These are phyloP conservation scores for Calephelis virginiensis DNA, from an alignment of 1,140 invertebrate species.

Conservation along the genomic window DNA sequence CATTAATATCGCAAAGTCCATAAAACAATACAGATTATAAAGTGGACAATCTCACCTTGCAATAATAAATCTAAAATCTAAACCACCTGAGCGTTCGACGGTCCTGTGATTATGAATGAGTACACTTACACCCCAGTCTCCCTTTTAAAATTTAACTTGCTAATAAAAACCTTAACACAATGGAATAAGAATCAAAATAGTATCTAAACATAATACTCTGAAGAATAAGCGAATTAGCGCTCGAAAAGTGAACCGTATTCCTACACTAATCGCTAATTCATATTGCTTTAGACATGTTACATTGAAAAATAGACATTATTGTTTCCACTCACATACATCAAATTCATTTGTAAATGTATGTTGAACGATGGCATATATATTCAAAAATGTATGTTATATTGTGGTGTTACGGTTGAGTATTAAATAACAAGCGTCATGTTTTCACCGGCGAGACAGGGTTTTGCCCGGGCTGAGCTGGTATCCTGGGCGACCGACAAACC, in stretches of 20 bases:
- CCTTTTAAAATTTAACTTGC: constrained; percentile 2
- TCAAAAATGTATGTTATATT: constrained; percentile 21
- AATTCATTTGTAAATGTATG: constrained; percentile 21
- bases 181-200: constrained; percentile 27
- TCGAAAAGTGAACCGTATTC: constrained; percentile 62
- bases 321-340: background rate
- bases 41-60: constrained; percentile 46
- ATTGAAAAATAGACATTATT: constrained; percentile 26
- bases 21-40: constrained; percentile 60
- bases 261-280: constrained; percentile 61
- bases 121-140: constrained; percentile 16
- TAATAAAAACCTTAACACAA: constrained; percentile 19
- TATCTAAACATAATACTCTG: constrained; percentile 31
- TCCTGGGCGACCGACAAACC: constrained; percentile 54
- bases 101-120: constrained; percentile 63
- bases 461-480: constrained; percentile 59
- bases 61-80: constrained; percentile 64
- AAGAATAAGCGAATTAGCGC: constrained; percentile 63
- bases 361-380: constrained; percentile 7
- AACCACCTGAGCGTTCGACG: constrained; percentile 68
- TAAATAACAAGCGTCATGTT: constrained; percentile 37
- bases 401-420: constrained; percentile 34
- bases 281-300: constrained; percentile 29
- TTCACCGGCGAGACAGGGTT: constrained; percentile 42
- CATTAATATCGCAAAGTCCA: constrained; percentile 24